Evolutionary conservation across 1,140 invertebrate genomes (phyloP), one percentile per base, ranked within the genome.

Genomic region (Cepaea nemoralis): DNA sequence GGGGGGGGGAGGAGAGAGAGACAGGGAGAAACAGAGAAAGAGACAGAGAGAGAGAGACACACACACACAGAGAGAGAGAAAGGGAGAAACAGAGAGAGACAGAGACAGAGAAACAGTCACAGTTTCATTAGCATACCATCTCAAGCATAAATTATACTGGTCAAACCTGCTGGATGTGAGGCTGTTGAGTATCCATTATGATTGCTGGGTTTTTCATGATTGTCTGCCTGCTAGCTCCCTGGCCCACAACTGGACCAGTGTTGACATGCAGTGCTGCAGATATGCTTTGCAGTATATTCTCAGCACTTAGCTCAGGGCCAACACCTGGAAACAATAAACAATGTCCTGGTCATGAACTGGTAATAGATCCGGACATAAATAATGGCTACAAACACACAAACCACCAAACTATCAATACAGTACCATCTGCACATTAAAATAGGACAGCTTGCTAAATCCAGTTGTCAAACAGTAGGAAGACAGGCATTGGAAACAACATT

Each of bases 101-200:
- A 63, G 48, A 22, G 27, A 50, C 16, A 31, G n/a, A 27, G 40
- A 80, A 10, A 67, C 24, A 24, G n/a, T n/a, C n/a, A n/a, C n/a
- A n/a, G n/a, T n/a, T n/a, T n/a, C 8, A 67, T 10, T 35, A 67
- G n/a, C 24, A 66, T 27, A 10, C n/a, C 6, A 66, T 5, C 33
- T 66, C 8, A 10, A n/a, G 10, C 8, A 66, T 10, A 24, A 40
- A 42, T 12, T 1, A 45, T 24, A 27, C 42, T 40, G 2, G 10
- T 27, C 77, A 5, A 19, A 80, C 77, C 77, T 84, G 74, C 92
- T 95, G 96, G 87, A 99, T 96, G 50, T 99, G 93, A 42, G 98
- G 98, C 91, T 99, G 98, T 83, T 98, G 96, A 35, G 97, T 96
- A 93, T 99, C 98, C 84, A 99, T 94, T 93, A 96, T 98, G 76